Conservation (phyloP, 2,797 vertebrate genomes). For the Peromyscus attwateri region DNA sequence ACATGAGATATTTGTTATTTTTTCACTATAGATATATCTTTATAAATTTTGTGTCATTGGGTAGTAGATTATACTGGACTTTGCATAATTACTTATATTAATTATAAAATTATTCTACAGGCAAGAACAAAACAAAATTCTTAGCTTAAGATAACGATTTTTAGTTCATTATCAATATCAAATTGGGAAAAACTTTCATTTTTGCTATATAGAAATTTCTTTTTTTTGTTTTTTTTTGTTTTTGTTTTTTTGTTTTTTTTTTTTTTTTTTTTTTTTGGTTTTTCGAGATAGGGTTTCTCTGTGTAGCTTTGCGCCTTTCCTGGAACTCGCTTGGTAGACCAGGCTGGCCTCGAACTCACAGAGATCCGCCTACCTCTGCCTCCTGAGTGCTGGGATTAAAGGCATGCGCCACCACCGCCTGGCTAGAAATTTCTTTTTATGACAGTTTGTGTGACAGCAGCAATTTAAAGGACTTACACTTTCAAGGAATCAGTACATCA, state of each 20-base stretch:
- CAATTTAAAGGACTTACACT: not conserved
- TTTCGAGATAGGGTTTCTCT: too few species aligned
- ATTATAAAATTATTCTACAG: constrained; percentile 53
- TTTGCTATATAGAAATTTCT: not conserved
- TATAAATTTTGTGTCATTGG: constrained; percentile 45
- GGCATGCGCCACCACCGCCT: too few species aligned
- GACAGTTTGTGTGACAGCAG: not conserved
- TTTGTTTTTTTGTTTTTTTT: too few species aligned
- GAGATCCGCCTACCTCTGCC: too few species aligned
- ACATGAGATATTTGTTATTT: constrained; percentile 42
- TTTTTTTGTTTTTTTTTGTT: too few species aligned
- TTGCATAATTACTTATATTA: not conserved
- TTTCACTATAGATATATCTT: not conserved
- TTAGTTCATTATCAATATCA: not conserved
- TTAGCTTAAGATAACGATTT: not conserved
- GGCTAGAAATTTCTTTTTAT: not conserved
- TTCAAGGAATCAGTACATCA: not conserved
- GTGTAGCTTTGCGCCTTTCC: too few species aligned
- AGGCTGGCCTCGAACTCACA: too few species aligned
- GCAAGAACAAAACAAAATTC: not conserved
- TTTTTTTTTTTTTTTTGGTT: too few species aligned
- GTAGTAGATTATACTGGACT: constrained; percentile 5
- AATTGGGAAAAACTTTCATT: not conserved
- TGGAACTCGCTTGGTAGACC: too few species aligned
- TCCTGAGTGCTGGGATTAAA: too few species aligned